phyloP scores from a whole-genome alignment of 2,113 vertebrate species.

The Phyllopteryx taeniolatus region DNA sequence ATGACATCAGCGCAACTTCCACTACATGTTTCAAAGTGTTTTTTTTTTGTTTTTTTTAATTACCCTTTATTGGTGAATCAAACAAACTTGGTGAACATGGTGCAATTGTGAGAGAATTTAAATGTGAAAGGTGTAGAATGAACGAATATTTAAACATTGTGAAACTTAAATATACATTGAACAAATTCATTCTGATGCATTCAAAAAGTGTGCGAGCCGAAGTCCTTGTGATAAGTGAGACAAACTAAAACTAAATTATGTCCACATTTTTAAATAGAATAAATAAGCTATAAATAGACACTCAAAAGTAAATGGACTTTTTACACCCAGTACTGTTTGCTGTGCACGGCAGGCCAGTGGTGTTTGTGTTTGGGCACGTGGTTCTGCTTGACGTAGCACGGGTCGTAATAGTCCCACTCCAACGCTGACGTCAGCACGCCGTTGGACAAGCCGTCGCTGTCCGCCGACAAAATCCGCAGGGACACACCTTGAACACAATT shows the following conservation, averaged over 20 bases:
- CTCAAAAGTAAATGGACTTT: neutral
- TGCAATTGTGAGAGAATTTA: neutral
- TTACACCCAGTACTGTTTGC: constrained; percentile 77
- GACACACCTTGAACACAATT: constrained; percentile 70
- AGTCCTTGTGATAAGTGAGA: constrained; percentile 16
- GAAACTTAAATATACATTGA: constrained; percentile 5
- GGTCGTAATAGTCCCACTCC: constrained; percentile 84
- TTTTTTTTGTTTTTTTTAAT: neutral
- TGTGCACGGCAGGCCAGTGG: constrained; percentile 59
- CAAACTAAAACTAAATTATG: constrained; percentile 7
- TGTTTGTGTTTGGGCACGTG: constrained; percentile 65
- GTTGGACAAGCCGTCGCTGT: constrained; percentile 72
- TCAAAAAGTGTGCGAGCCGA: neutral
- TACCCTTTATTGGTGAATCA: constrained; percentile 40
- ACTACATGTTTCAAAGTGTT: neutral
- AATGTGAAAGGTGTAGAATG: constrained; percentile 13
- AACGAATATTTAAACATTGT: constrained; percentile 7
- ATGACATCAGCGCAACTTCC: neutral
- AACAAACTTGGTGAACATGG: neutral
- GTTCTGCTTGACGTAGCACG: constrained; percentile 75
- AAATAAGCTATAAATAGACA: constrained; percentile 28
- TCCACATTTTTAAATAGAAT: neutral
- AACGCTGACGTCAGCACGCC: constrained; percentile 58
- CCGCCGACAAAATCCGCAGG: constrained; percentile 76
- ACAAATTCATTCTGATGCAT: constrained; percentile 24